Evolutionary conservation across 2,888 invertebrate species (phyloP).

Genomic region (Ornithoptera alexandrae): DNA sequence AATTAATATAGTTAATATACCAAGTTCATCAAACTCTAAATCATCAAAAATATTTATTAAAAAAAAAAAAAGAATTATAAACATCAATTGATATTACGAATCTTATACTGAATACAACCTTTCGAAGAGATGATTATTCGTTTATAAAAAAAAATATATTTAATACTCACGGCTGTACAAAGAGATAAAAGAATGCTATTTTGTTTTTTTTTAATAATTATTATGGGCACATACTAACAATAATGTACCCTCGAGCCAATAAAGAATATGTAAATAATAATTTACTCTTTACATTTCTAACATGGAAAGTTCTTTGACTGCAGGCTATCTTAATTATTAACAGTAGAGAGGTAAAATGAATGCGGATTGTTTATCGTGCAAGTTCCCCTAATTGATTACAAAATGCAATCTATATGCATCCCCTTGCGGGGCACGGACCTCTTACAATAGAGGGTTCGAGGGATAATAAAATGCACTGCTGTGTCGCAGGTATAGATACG

Average conservation of each 20-base stretch:
- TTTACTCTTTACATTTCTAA: neutral
- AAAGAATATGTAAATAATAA: neutral
- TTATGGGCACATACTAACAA: neutral
- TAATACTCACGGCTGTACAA: too few relatives aligned
- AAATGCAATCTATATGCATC: conserved; percentile 29
- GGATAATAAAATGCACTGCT: conserved; percentile 20
- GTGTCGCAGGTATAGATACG: conserved; percentile 14
- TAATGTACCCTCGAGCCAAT: neutral
- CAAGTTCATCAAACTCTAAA: too few relatives aligned
- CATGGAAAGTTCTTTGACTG: conserved; percentile 10
- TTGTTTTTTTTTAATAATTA: neutral
- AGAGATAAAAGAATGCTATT: neutral
- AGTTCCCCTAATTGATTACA: conserved; percentile 31
- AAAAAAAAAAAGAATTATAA: too few relatives aligned
- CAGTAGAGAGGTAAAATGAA: conserved; percentile 26
- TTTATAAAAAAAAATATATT: too few relatives aligned
- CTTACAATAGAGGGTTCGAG: conserved; percentile 24
- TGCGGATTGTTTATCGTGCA: conserved; percentile 24
- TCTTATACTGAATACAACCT: too few relatives aligned
- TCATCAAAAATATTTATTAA: too few relatives aligned
- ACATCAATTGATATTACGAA: too few relatives aligned
- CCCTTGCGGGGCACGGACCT: conserved; percentile 25
- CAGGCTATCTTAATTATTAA: conserved; percentile 26
- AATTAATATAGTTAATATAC: too few relatives aligned
- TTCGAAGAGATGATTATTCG: too few relatives aligned